Evolutionary conservation across 92 coral and sea anemone species (phyloP), one percentile per base, ranked within the genome.

Genomic region (Metridium senile): DNA sequence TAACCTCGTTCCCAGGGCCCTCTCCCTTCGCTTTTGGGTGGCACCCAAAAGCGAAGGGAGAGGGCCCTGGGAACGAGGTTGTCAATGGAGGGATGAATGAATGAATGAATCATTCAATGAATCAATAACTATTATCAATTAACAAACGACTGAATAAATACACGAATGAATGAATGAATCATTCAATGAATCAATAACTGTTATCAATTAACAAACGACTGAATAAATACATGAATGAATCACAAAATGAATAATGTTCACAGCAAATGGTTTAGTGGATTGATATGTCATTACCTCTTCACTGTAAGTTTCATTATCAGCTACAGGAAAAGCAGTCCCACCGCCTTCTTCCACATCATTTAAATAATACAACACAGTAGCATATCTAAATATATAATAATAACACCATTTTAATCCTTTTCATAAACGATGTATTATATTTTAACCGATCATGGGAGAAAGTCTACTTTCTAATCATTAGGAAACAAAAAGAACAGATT

Each of bases 291-390:
- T 51, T 51, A 71, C 75, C 75, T 51, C 47, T 33, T 67, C 64
- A 52, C 63, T 77, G 30, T 66, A 68, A 30, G 82, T 77, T 6
- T 20, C 66, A 33, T 77, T 77, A 46, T 77, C 82, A 1, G 82
- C 82, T 26, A 58, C 74, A 28, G 74, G 67, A 47, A 77, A 77
- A 8, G 82, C 82, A 39, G 82, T 77, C 66, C 29, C 74, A 45
- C 82, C 82, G 11, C 82, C 82, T 10, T 67, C 67, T 32, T 69
- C 74, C 9, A 77, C 82, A 19, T 77, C 74, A 51, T 67, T 77
- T 34, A 77, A 64, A 59, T 77, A 77, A 54, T 77, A 77, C n/a
- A 77, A 28, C n/a, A 77, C 49, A 29, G 82, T 77, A 28, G 69
- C 79, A 46, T 74, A 74, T 22, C 79, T 74, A 74, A 27, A 31